Evolutionary conservation across 2,888 invertebrate genomes (phyloP).

Genomic region (Chrysina gloriosa): DNA sequence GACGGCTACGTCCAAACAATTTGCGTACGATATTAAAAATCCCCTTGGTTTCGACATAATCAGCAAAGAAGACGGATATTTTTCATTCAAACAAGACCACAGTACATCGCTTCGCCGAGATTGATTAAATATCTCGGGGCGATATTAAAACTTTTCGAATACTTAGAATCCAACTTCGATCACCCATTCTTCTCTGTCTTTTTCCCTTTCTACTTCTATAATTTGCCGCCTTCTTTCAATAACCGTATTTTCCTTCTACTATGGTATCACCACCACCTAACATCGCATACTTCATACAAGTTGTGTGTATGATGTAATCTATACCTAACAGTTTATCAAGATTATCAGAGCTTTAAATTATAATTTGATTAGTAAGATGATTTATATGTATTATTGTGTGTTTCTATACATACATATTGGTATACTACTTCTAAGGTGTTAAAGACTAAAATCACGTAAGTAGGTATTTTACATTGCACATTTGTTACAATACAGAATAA

Average conservation of each 20-base stretch:
- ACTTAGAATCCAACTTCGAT: slow-evolving; percentile 34
- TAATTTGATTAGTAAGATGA: too few species aligned
- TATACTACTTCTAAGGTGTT: too few species aligned
- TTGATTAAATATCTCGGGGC: slow-evolving; percentile 31
- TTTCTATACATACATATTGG: too few species aligned
- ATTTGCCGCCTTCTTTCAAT: not conserved
- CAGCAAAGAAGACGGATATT: slow-evolving; percentile 11
- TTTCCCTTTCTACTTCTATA: slow-evolving; percentile 1
- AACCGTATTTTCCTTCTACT: not conserved
- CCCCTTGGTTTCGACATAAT: slow-evolving; percentile 14
- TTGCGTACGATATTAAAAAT: slow-evolving; percentile 21
- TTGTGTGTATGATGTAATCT: too few species aligned
- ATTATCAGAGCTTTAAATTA: too few species aligned
- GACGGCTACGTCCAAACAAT: slow-evolving; percentile 1
- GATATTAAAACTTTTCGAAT: slow-evolving; percentile 36
- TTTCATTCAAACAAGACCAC: slow-evolving; percentile 7
- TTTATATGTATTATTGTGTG: too few species aligned
- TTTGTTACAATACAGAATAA: too few species aligned
- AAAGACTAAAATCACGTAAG: too few species aligned
- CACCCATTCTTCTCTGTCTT: not conserved
- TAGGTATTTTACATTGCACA: too few species aligned
- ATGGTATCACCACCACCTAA: not conserved
- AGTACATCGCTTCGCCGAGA: slow-evolving; percentile 8
- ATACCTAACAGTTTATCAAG: too few species aligned
- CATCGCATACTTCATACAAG: too few species aligned